Evolutionary conservation across 64 coral and sea anemone genomes (phyloP), one percentile per base, ranked within the genome.

Genomic region (Stichodactyla mertensii): DNA sequence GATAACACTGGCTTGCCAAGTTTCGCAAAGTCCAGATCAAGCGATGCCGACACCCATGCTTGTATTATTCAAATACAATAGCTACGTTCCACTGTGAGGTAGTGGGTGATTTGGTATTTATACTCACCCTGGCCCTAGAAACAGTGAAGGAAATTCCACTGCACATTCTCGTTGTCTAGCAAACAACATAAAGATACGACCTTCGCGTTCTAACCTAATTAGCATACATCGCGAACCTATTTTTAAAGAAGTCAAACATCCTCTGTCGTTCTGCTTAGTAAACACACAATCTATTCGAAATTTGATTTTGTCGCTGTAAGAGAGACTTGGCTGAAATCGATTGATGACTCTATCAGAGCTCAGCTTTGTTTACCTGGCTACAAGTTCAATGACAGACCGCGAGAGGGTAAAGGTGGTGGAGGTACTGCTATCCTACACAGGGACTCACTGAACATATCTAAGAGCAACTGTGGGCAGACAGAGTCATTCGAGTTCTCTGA

Each of bases 241-340:
- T 80, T 78, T 60, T 66, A 88, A 61, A 88, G 71, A 88, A 77
- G 77, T 88, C 77, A 89, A 89, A 89, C 87, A 89, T 31, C 87
- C 52, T 79, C 53, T 88, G 67, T 57, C 69, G 26, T 52, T 67
- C 18, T 67, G 80, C 58, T 83, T 86, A 19, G 59, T 86, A 28
- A 86, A 86, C 24, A 70, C 61, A 19, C 62, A 52, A 27, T 86
- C 84, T 52, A 31, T 86, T 67, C 60, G 61, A 20, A 86, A 86
- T 79, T 79, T 60, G 77, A 79, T 79, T 45, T 88, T 74, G 55
- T 79, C 10, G 87, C 57, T 59, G 56, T 83, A 11, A 83, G 60
- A 79, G 78, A 89, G 56, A 89, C 79, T 60, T 88, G 77, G 87
- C 27, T 89, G 24, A 58, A 83, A 53, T 51, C 51, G 51, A 89